Evolutionary conservation across 23 tunicate species (phyloP).

Genomic region (Trididemnum miniatum): DNA sequence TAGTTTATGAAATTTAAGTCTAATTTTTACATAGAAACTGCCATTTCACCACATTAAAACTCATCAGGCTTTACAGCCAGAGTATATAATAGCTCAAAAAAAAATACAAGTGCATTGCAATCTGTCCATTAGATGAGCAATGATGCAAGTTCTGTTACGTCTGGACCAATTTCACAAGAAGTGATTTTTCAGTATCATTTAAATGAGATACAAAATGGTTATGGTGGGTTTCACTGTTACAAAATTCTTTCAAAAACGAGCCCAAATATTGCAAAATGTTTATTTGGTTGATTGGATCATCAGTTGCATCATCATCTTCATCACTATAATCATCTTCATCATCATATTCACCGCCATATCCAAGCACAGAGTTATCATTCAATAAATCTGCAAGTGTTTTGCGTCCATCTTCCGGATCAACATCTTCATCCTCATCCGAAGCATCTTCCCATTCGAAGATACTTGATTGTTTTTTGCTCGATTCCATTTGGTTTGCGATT

Average conservation of each 20-base stretch:
- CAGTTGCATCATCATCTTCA: constrained; percentile 56
- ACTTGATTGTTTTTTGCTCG: constrained; percentile 30
- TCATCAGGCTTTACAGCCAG: no score
- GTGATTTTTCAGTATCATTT: constrained; percentile 40
- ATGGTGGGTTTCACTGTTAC: constrained; percentile 43
- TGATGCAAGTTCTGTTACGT: no score
- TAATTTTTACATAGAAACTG: no score
- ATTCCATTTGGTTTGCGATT: constrained; percentile 43
- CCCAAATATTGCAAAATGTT: constrained; percentile 46
- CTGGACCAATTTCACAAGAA: constrained; percentile 13
- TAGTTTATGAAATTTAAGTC: no score
- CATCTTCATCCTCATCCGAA: constrained; percentile 59
- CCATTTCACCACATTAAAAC: no score
- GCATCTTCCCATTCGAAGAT: constrained; percentile 63
- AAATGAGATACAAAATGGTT: constrained; percentile 60
- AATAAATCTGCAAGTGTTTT: constrained; percentile 54
- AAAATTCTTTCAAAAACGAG: constrained; percentile 43
- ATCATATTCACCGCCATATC: constrained; percentile 36
- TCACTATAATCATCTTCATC: constrained; percentile 58
- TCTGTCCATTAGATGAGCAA: no score
- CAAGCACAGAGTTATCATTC: constrained; percentile 46
- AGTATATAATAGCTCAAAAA: no score
- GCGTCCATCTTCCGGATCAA: constrained; percentile 44
- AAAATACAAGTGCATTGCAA: no score
- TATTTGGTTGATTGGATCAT: constrained; percentile 69